These are phyloP conservation scores for Drosophila lacertosa DNA, from an alignment of 1,140 invertebrate genomes.

Conservation along the genomic window DNA sequence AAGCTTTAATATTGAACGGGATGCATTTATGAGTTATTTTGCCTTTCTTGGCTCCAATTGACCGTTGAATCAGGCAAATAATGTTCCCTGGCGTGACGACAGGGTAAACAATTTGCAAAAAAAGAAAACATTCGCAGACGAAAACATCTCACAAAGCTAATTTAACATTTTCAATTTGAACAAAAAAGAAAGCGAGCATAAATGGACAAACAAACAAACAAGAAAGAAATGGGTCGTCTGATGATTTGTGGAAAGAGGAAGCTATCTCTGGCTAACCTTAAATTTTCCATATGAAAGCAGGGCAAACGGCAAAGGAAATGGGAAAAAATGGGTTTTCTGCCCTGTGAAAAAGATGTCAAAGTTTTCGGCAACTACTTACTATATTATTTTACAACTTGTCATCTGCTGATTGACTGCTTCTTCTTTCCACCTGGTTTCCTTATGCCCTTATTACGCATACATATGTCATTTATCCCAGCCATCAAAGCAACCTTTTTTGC, in stretches of 20 bases:
- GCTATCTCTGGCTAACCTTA: background rate
- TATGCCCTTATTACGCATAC: conserved; percentile 32
- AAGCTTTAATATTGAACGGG: too few relatives aligned
- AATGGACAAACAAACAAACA: conserved; percentile 1
- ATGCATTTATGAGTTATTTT: too few relatives aligned
- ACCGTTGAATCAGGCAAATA: too few relatives aligned
- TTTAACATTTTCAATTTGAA: background rate
- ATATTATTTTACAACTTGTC: conserved; percentile 37
- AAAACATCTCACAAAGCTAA: too few relatives aligned
- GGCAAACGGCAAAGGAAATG: too few relatives aligned
- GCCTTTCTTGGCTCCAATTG: too few relatives aligned
- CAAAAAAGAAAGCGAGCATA: background rate
- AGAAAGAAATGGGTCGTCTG: background rate
- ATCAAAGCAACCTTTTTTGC: conserved; percentile 40
- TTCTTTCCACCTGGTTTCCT: conserved; percentile 16
- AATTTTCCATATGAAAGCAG: background rate
- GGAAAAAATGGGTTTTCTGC: too few relatives aligned
- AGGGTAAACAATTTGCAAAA: too few relatives aligned
- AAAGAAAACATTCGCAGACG: too few relatives aligned
- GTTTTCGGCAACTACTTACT: conserved; percentile 15
- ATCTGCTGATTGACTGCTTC: conserved; percentile 19
- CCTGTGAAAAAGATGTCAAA: conserved; percentile 5
- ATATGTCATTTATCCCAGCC: conserved; percentile 35
- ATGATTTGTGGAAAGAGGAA: background rate
- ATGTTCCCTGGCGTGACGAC: too few relatives aligned